Conservation (phyloP, 2,888 invertebrate species). For the Oscheius sp. region DNA sequence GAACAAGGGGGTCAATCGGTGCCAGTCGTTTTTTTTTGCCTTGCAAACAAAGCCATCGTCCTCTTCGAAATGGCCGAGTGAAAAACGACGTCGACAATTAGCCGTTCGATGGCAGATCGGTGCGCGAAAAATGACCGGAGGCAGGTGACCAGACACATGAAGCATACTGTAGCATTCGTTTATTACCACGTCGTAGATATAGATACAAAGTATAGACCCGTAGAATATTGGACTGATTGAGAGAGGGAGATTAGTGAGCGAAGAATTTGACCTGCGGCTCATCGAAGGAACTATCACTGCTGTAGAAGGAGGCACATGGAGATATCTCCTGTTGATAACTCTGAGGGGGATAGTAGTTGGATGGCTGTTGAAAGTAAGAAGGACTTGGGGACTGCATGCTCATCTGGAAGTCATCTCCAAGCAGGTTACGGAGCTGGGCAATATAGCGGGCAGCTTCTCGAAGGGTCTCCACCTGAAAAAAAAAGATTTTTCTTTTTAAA, state of each 20-base stretch:
- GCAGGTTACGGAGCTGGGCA: constrained; percentile 36
- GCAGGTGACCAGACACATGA: too few relatives aligned
- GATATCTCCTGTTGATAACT: constrained; percentile 21
- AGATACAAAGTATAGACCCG: neutral
- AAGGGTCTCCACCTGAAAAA: constrained; percentile 50
- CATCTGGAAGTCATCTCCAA: constrained; percentile 27
- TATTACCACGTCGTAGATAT: neutral
- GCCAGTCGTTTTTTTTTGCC: too few relatives aligned
- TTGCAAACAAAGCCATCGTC: too few relatives aligned
- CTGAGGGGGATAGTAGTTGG: constrained; percentile 2
- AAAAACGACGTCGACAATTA: too few relatives aligned
- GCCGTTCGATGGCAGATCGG: too few relatives aligned
- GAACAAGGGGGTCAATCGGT: constrained; percentile 15
- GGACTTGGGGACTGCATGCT: constrained; percentile 4
- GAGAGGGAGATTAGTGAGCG: neutral
- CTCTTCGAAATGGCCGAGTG: too few relatives aligned
- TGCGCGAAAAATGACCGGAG: too few relatives aligned
- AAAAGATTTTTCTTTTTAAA: too few relatives aligned
- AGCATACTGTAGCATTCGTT: neutral
- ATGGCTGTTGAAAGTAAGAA: constrained; percentile 10
- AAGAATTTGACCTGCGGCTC: constrained; percentile 18
- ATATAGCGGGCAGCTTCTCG: constrained; percentile 53
- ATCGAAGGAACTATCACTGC: constrained; percentile 28
- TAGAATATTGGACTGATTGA: constrained; percentile 1
- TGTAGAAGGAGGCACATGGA: constrained; percentile 24